Evolutionary conservation across 2,113 vertebrate genomes (phyloP).

Genomic region (Oplegnathus fasciatus): DNA sequence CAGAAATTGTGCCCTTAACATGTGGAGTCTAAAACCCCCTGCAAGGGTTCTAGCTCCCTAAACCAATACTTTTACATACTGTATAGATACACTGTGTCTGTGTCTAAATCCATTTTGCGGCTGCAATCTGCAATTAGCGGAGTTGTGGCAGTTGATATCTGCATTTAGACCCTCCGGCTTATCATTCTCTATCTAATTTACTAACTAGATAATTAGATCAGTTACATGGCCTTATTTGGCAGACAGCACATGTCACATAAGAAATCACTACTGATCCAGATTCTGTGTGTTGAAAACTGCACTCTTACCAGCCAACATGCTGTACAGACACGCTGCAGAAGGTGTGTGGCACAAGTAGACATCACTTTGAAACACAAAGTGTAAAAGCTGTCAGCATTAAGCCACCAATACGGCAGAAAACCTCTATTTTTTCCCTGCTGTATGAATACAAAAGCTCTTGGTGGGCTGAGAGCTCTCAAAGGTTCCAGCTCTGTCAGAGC

Average conservation of each 20-base stretch:
- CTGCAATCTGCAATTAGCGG: neutral
- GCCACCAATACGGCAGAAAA: slow-evolving; percentile 16
- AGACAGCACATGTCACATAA: slow-evolving; percentile 39
- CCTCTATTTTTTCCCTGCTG: slow-evolving; percentile 38
- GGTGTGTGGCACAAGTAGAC: neutral
- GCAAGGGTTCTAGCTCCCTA: neutral
- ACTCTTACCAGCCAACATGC: neutral
- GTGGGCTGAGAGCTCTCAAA: slow-evolving; percentile 25
- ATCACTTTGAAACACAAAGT: slow-evolving; percentile 7
- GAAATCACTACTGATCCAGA: slow-evolving; percentile 30
- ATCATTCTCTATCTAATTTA: slow-evolving; percentile 61
- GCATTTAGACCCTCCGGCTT: slow-evolving; percentile 48
- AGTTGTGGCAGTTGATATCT: slow-evolving; percentile 30
- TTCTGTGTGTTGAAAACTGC: slow-evolving; percentile 10
- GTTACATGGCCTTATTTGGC: slow-evolving; percentile 40
- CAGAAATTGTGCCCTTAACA: neutral
- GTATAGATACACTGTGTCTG: neutral
- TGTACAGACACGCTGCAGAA: neutral
- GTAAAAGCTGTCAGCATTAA: slow-evolving; percentile 32
- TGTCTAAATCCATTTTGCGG: slow-evolving; percentile 31
- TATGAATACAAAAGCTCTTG: slow-evolving; percentile 36
- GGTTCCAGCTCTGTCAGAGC: slow-evolving; percentile 33
- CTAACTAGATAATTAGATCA: slow-evolving; percentile 58
- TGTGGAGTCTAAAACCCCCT: neutral
- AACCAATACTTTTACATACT: neutral